Evolutionary conservation across 2,113 vertebrate genomes (phyloP), one percentile per base, ranked within the genome.

Genomic region (Motacilla tschutschensis): DNA sequence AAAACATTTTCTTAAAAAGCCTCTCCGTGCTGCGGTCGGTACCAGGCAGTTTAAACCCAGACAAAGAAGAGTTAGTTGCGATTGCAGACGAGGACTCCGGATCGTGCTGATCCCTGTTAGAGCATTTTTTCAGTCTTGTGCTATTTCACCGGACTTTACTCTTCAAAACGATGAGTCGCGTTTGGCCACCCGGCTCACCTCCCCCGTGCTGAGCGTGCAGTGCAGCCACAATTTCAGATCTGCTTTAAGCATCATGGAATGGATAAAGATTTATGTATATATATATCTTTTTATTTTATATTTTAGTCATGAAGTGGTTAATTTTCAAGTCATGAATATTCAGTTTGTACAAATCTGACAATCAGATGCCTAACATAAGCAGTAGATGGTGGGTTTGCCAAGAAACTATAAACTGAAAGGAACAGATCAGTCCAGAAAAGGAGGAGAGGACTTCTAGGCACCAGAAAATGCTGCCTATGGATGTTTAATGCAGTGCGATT

Each of bases 351-450:
- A 87, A 93, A 97, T 95, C 97, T 97, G 97, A 97, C 97, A 96
- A 95, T 97, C 97, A 96, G 97, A 96, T 96, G 96, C 96, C 95
- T 96, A 95, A 94, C 95, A 96, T 96, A 97, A 96, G 96, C 96
- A 95, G 95, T 94, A 87, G 95, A 95, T 94, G 91, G 59, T 83
- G 94, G 93, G 87, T 93, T 97, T 97, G 96, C 97, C 96, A 97
- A 96, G 95, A 95, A 96, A 95, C 92, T 94, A 96, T 96, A 96
- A 97, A 96, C 96, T 95, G 96, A 87, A 93, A 90, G 74, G 96
- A 95, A 71, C 95, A 96, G 95, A 95, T 96, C 94, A 95, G 96
- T 97, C 95, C 95, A 95, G 95, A 93, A 95, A 94, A 96, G 87
- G 86, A 88, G 93, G 93, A 91, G 90, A 93, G 91, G 93, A 89